These are phyloP conservation scores for Psilanteris sp. DNA, from an alignment of 1,140 invertebrate species.

Conservation along the genomic window DNA sequence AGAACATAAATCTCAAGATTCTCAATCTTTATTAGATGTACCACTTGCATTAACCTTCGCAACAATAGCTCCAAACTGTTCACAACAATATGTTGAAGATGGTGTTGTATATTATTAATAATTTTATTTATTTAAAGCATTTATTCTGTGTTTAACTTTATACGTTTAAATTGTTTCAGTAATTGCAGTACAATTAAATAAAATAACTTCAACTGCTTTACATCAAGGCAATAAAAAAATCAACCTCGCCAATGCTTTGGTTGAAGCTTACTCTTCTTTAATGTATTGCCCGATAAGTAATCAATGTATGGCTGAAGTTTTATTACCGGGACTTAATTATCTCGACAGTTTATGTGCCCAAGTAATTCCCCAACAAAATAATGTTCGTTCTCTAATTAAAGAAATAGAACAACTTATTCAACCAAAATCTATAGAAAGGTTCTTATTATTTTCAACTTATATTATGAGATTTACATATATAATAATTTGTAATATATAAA, in stretches of 20 bases:
- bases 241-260: slow-evolving; percentile 82
- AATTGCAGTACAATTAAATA: slow-evolving; percentile 83
- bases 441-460: slow-evolving; percentile 13
- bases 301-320: slow-evolving; percentile 76
- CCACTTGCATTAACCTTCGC: slow-evolving; percentile 80
- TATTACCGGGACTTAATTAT: slow-evolving; percentile 80
- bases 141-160: no score
- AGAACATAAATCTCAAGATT: slow-evolving; percentile 72
- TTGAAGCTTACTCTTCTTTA: slow-evolving; percentile 85
- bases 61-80: slow-evolving; percentile 79
- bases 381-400: slow-evolving; percentile 78
- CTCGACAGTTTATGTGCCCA: slow-evolving; percentile 80
- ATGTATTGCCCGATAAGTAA: slow-evolving; percentile 83
- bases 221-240: slow-evolving; percentile 81
- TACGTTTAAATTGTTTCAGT: slow-evolving; percentile 80
- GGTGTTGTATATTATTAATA: no score
- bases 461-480: background rate
- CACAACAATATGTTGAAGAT: slow-evolving; percentile 81
- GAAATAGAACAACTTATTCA: slow-evolving; percentile 79
- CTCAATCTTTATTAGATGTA: slow-evolving; percentile 73
- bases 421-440: slow-evolving; percentile 76
- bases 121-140: no score
- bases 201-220: slow-evolving; percentile 81
- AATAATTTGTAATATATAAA: no score
- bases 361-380: slow-evolving; percentile 78